These are phyloP conservation scores for Rhogogaster chlorosoma DNA, from an alignment of 2,888 invertebrate genomes.

Conservation along the genomic window DNA sequence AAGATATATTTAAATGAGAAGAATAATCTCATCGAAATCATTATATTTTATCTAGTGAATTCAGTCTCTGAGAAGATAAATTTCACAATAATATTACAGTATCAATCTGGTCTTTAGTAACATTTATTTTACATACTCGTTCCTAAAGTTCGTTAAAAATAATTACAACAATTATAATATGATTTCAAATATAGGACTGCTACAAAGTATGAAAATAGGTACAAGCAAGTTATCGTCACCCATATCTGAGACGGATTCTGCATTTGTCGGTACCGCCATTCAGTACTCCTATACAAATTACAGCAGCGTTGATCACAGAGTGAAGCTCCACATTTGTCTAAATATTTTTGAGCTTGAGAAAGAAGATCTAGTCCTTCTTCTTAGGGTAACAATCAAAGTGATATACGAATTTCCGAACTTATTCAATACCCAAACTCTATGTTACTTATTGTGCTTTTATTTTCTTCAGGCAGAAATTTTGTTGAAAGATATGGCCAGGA, in stretches of 20 bases:
- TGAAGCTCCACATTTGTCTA: conserved; percentile 81
- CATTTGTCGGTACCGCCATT: conserved; percentile 71
- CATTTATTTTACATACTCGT: neutral
- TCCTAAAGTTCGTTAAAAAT: neutral
- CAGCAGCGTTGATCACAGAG: conserved; percentile 80
- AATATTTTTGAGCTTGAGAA: conserved; percentile 80
- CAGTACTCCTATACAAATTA: conserved; percentile 81
- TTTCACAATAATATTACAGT: neutral
- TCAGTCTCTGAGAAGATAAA: neutral
- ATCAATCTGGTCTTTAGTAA: neutral
- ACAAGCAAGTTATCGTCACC: conserved; percentile 76
- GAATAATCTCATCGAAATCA: neutral
- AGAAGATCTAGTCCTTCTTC: conserved; percentile 80
- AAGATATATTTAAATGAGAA: neutral
- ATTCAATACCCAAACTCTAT: conserved; percentile 10
- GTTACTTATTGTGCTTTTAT: neutral
- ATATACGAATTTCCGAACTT: neutral
- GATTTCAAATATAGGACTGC: conserved; percentile 73
- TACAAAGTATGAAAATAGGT: conserved; percentile 77
- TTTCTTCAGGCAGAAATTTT: conserved; percentile 74
- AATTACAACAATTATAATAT: neutral
- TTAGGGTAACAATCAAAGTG: conserved; percentile 74
- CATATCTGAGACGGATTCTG: conserved; percentile 65
- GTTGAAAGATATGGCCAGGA: conserved; percentile 72
- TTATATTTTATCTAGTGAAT: neutral